Conservation (phyloP, 64 coral and sea anemone genomes). For the Dendronephthya gigantea region DNA sequence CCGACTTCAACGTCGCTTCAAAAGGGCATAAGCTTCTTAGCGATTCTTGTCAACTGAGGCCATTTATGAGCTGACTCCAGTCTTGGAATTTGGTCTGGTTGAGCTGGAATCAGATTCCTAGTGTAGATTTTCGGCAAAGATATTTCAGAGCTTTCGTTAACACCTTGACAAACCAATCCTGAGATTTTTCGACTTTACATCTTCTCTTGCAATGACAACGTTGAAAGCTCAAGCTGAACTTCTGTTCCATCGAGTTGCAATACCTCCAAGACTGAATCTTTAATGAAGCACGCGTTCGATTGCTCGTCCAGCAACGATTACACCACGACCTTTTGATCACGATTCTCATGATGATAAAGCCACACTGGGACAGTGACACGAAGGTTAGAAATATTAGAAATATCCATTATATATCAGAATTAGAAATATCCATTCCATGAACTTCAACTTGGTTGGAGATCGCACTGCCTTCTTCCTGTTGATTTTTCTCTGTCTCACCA, state of each 20-base stretch:
- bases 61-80: neutral
- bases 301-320: constrained; percentile 51
- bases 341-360: constrained; percentile 27
- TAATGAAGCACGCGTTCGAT: constrained; percentile 57
- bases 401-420: neutral
- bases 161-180: constrained; percentile 19
- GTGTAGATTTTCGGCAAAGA: constrained; percentile 43
- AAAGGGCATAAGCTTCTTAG: neutral
- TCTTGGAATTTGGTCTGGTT: neutral
- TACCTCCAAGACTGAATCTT: neutral
- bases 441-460: constrained; percentile 8
- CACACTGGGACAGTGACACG: constrained; percentile 39
- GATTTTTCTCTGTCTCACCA: neutral
- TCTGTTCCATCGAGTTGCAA: constrained; percentile 34
- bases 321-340: constrained; percentile 23
- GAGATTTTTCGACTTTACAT: constrained; percentile 37
- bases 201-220: constrained; percentile 25
- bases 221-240: constrained; percentile 52
- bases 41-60: neutral
- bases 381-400: neutral
- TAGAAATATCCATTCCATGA: neutral
- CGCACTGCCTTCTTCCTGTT: neutral
- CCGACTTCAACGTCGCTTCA: neutral
- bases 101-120: neutral
- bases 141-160: constrained; percentile 31